phyloP scores from a whole-genome alignment of 2,113 vertebrate species.

The Acrocephalus kingi region DNA sequence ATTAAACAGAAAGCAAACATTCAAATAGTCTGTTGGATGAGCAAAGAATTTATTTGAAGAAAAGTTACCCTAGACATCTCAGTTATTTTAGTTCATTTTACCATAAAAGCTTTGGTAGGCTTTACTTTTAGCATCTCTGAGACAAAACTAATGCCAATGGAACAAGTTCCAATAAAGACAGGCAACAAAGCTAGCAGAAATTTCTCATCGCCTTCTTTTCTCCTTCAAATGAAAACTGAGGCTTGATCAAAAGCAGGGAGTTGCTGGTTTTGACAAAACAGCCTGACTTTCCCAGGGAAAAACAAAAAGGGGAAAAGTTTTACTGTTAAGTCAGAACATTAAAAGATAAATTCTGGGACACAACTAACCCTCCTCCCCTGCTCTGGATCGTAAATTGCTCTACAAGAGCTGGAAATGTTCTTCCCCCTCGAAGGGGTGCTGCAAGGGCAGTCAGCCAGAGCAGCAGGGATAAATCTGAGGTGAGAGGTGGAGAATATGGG shows the following conservation, averaged over 20 bases:
- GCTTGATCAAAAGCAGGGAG: background rate
- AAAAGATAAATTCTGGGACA: background rate
- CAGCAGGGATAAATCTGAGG: background rate
- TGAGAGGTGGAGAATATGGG: background rate
- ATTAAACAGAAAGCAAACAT: background rate
- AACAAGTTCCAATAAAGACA: background rate
- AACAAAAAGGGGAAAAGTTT: background rate
- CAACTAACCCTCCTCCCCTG: background rate
- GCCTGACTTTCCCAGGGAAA: background rate
- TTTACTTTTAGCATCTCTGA: background rate
- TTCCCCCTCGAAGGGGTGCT: background rate
- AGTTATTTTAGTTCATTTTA: background rate
- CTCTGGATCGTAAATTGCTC: background rate
- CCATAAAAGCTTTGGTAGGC: background rate
- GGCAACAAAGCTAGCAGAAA: background rate
- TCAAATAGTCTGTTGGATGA: background rate
- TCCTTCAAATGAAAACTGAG: background rate
- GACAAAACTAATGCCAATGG: background rate
- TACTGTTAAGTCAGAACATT: background rate
- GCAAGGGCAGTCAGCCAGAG: background rate
- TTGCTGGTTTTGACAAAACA: background rate
- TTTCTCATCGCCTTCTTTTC: background rate
- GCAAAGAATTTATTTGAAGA: background rate
- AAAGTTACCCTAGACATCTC: background rate
- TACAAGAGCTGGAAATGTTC: background rate